A percentile compares a stretch with the other conserved stretches of the same genome.
phyloP scores from a whole-genome alignment of 2,113 vertebrate species.

The Zosterops pallidus region DNA sequence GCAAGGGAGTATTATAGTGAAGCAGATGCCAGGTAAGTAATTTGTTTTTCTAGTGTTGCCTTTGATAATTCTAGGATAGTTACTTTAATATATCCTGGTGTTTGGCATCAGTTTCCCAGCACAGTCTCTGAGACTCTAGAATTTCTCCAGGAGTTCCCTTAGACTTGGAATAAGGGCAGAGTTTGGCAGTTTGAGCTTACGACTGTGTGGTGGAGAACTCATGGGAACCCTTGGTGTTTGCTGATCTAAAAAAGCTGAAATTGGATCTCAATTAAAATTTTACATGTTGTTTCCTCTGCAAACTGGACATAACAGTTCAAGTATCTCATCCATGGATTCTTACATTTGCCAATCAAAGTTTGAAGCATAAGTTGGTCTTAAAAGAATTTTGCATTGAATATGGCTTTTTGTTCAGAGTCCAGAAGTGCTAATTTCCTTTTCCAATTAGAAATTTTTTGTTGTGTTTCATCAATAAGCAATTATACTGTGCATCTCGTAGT shows the following conservation, averaged over 20 bases:
- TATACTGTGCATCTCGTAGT: neutral
- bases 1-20: constrained; percentile 94
- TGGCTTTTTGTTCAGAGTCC: neutral
- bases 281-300: neutral
- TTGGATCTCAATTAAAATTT: neutral
- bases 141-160: neutral
- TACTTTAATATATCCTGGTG: neutral
- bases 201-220: neutral
- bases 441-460: neutral
- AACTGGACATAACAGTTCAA: neutral
- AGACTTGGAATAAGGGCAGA: neutral
- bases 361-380: neutral
- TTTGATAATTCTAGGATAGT: neutral
- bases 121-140: neutral
- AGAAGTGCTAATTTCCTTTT: constrained; percentile 19
- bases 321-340: neutral
- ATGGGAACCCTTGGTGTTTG: neutral
- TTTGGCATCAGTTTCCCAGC: constrained; percentile 56
- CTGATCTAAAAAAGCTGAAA: neutral
- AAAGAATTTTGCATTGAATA: neutral
- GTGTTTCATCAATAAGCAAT: constrained; percentile 3
- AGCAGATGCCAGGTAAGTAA: constrained; percentile 90
- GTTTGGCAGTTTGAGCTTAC: neutral
- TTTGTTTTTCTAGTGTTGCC: neutral
- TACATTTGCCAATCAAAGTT: neutral